Percentiles rank a stretch among this genome's conserved stretches.
phyloP scores from a whole-genome alignment of 2,113 vertebrate genomes.

The Orthonyx spaldingii region DNA sequence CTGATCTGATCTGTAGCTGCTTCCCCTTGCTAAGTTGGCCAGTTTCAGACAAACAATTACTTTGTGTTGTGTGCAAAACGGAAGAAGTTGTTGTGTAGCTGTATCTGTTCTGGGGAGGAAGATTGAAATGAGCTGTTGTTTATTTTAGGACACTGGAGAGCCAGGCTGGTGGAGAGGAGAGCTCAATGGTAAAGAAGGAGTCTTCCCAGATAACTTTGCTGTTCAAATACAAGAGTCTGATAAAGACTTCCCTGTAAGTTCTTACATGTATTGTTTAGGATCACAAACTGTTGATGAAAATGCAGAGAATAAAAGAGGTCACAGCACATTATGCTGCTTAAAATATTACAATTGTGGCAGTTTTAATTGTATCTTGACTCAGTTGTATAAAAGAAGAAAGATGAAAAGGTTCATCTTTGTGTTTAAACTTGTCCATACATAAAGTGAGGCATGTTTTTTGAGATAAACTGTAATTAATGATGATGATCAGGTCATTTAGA shows the following conservation, averaged over 20 bases:
- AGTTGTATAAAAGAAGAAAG: background rate
- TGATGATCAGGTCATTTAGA: background rate
- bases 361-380: background rate
- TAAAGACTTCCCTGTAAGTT: slow-evolving; percentile 86
- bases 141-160: slow-evolving; percentile 87
- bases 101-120: background rate
- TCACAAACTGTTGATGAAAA: background rate
- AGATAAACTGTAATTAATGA: background rate
- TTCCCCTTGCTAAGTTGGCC: background rate
- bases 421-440: background rate
- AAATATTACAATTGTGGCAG: background rate
- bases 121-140: background rate
- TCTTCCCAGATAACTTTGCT: slow-evolving; percentile 93
- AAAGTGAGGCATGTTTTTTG: background rate
- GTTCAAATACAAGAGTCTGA: slow-evolving; percentile 79
- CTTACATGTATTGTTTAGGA: background rate
- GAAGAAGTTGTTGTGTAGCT: background rate
- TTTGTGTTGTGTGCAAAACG: background rate
- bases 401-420: background rate
- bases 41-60: background rate
- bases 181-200: slow-evolving; percentile 84
- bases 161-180: slow-evolving; percentile 93
- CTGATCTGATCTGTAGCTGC: background rate
- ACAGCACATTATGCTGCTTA: background rate
- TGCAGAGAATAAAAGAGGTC: background rate